Conservation (phyloP, 2,113 vertebrate species). For the Pangasianodon hypophthalmus region DNA sequence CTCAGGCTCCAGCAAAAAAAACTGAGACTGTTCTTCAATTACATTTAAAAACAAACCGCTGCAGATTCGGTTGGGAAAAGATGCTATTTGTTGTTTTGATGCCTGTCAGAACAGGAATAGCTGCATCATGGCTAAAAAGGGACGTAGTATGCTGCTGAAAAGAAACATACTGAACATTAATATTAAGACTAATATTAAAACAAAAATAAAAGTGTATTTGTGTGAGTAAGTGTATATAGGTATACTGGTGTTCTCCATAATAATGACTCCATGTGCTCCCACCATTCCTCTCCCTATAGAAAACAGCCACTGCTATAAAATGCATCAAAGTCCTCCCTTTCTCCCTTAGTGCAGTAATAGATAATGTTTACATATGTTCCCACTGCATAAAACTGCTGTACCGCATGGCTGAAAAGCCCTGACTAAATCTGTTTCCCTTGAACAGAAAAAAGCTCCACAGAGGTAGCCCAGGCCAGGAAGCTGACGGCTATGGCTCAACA, state of each 20-base stretch:
- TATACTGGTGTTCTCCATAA: slow-evolving; percentile 7
- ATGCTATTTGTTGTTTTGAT: not conserved
- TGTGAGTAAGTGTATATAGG: not conserved
- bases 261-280: not conserved
- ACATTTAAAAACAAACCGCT: not conserved
- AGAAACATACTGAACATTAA: not conserved
- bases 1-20: slow-evolving; percentile 39
- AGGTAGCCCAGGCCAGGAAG: slow-evolving; percentile 78
- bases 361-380: slow-evolving; percentile 95
- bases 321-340: slow-evolving; percentile 83
- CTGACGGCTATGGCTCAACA: slow-evolving; percentile 73
- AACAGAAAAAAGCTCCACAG: slow-evolving; percentile 82
- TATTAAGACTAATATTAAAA: not conserved
- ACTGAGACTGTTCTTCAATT: not conserved
- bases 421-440: slow-evolving; percentile 98
- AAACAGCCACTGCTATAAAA: slow-evolving; percentile 78
- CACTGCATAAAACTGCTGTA: slow-evolving; percentile 89
- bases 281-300: slow-evolving; percentile 73
- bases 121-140: not conserved
- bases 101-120: not conserved
- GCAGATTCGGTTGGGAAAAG: not conserved
- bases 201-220: not conserved
- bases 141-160: not conserved
- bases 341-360: slow-evolving; percentile 87
- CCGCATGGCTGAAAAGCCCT: slow-evolving; percentile 94